Evolutionary conservation across 2,797 vertebrate genomes (phyloP), one percentile per base, ranked within the genome.

Genomic region (Lagocephalus sceleratus): DNA sequence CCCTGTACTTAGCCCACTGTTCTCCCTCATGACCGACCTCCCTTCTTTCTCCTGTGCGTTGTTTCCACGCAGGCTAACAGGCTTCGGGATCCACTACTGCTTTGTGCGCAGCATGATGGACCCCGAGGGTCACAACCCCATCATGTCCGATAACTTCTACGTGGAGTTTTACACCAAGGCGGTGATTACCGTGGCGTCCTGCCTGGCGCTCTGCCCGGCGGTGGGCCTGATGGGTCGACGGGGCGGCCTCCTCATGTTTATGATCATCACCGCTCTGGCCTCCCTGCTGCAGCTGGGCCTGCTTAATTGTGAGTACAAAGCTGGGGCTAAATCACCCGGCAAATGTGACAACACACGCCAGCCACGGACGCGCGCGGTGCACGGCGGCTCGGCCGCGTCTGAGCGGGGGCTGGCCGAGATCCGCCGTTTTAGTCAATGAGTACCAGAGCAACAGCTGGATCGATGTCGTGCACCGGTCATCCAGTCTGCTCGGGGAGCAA

Each of bases 61-160:
- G 20, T 72, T 35, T 60, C 61, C 41, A n/a, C 44, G 5, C 79
- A 99, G 97, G 79, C 87, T 99, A 46, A 95, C 97, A 0, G 97
- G 97, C 5, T 98, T 91, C 0, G 97, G 97, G 40, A 98, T 99
- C 79, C 95, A 98, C 87, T 94, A 99, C 90, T 99, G 96, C 72
- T 99, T 99, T 60, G 95, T 95, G 0, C 94, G 95, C 76, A 98
- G 97, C 77, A 93, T 99, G 93, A 94, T 96, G 94, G 83, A 89
- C 61, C 92, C 88, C 5, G 94, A 95, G 0, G 91, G 88, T 57
- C 85, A 84, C 0, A 94, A 91, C 64, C 91, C 89, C 64, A 88
- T 89, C 0, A 91, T 94, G 35, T 94, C 95, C 57, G 90, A 92
- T 61, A 94, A 94, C 82, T 99, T 99, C 90, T 98, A 97, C 2